phyloP scores from a whole-genome alignment of 1,140 invertebrate species.

The Adoxophyes honmai region DNA sequence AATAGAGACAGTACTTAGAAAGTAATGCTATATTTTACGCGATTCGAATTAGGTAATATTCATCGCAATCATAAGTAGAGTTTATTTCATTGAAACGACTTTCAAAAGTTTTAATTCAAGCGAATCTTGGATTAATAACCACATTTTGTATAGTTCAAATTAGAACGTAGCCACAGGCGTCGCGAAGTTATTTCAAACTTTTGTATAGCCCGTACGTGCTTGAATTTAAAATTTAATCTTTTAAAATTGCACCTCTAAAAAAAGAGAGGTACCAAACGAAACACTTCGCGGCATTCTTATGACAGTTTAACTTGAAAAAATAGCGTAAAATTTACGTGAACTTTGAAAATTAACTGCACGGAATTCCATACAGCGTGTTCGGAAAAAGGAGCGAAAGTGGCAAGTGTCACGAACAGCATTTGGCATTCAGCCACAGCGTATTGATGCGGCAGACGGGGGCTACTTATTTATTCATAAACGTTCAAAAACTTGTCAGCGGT shows the following conservation, averaged over 20 bases:
- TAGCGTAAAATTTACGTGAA: background rate
- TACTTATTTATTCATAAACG: constrained; percentile 70
- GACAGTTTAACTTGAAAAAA: constrained; percentile 13
- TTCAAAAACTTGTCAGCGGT: constrained; percentile 71
- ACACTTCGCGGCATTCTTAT: constrained; percentile 15
- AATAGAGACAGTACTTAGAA: too few relatives aligned
- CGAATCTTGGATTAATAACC: constrained; percentile 1
- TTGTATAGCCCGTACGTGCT: constrained; percentile 12
- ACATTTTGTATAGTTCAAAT: constrained; percentile 2
- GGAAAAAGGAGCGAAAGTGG: constrained; percentile 65
- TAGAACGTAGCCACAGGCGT: constrained; percentile 10
- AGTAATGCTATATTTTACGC: too few relatives aligned
- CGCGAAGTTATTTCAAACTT: constrained; percentile 11
- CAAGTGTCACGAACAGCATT: constrained; percentile 70
- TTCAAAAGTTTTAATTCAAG: too few relatives aligned
- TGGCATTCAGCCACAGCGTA: constrained; percentile 62
- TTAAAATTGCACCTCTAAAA: background rate
- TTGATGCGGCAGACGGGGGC: constrained; percentile 64
- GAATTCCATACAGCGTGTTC: constrained; percentile 50
- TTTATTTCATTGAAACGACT: background rate
- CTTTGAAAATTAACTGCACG: constrained; percentile 55
- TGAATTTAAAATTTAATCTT: constrained; percentile 15
- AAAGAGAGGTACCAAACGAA: constrained; percentile 12
- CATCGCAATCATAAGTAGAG: background rate
- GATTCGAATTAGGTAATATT: too few relatives aligned